Percentiles rank a stretch among this genome's conserved stretches.
Conservation (phyloP, 2,797 vertebrate species). For the Tokudaia tokunoshimensis region DNA sequence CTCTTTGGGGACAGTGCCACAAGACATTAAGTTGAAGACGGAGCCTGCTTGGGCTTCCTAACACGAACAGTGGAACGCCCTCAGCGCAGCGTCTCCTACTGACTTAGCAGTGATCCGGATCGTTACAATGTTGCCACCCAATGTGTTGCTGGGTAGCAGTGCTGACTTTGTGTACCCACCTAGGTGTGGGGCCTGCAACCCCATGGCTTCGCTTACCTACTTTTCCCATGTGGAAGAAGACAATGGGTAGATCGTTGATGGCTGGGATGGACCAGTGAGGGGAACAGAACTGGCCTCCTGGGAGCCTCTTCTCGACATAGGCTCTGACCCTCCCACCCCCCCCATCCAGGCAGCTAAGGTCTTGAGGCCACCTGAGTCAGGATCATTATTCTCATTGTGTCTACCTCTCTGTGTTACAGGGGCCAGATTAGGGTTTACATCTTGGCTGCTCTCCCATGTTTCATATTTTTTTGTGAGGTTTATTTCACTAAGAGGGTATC, state of each 20-base stretch:
- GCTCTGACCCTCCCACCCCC: background rate
- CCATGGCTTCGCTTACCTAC: background rate
- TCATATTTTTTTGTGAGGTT: background rate
- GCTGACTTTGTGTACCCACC: background rate
- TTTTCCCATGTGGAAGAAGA: background rate
- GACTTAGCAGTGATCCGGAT: background rate
- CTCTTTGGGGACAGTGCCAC: background rate
- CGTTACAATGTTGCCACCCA: background rate
- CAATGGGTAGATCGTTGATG: background rate
- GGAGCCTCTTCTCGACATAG: background rate
- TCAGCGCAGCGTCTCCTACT: rapidly evolving
- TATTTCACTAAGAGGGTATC: background rate
- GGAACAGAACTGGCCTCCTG: background rate
- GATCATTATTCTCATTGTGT: too few species aligned
- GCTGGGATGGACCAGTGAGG: background rate
- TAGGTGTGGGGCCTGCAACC: background rate
- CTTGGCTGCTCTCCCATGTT: rapidly evolving
- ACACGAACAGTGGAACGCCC: background rate
- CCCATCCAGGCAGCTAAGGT: background rate
- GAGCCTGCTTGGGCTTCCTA: background rate
- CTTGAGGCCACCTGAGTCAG: background rate
- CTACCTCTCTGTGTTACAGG: too few species aligned
- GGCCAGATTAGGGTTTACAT: rapidly evolving
- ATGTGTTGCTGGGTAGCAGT: background rate
- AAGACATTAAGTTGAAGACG: background rate